Base-by-base conservation (phyloP, 2,113 vertebrate genomes). In the Petromus typicus region DNA sequence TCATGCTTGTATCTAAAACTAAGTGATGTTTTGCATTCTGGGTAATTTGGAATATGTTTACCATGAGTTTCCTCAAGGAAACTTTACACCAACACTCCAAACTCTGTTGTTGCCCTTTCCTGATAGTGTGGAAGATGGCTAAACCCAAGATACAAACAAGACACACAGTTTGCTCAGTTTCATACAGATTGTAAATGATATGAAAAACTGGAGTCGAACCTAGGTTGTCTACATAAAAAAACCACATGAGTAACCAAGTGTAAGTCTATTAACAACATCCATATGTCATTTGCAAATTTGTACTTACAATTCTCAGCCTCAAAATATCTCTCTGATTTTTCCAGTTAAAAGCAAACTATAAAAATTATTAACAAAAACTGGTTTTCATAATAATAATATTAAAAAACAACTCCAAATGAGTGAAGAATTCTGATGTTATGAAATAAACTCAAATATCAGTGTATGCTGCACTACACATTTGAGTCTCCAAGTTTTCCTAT, bases 321-420 rank as follows among this genome's bases (percentile, higher is more conserved):
- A 81, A 91, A 85, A 86, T 30, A 18, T n/a, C 32, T 91, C 40
- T 86, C 85, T 79, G 30, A 10, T 54, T 17, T 90, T 89, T 64
- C 61, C 48, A 56, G 67, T 94, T 81, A 61, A 69, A 87, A 56
- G 34, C 1, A 94, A 89, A 90, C 78, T 89, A 48, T 9, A 93
- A 84, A 56, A 89, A 43, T 51, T 78, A 87, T 25, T 32, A 54
- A 48, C 32, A 18, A 14, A 86, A 93, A 78, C n/a, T 48, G 37
- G 37, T 89, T 91, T 90, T 80, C 48, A 48, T 78, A 83, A 43
- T 40, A 71, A 79, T 89, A 82, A 71, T 64, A 86, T 25, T 16
- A 76, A 96, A 81, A 69, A 91, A 80, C 43, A n/a, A 85, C 82
- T 57, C 54, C 37, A 92, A 95, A 67, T 12, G 73, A 40, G 18